These are phyloP conservation scores for Synodontis membranacea DNA, from an alignment of 2,113 vertebrate genomes.

Conservation along the genomic window DNA sequence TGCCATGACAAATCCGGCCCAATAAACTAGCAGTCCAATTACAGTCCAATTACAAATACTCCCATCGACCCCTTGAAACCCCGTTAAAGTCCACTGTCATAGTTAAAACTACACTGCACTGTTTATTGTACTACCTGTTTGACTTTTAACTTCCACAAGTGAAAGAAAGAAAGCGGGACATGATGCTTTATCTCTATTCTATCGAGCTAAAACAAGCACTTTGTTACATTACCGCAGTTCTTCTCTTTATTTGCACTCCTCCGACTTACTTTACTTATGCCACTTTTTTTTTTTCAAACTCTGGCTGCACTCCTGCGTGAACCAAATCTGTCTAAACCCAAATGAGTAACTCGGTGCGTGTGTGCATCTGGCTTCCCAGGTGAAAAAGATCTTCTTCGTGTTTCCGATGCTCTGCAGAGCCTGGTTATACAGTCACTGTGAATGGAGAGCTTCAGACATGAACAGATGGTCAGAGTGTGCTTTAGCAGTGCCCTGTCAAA, in stretches of 20 bases:
- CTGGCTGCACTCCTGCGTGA: neutral
- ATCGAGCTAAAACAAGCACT: no score
- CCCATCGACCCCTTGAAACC: neutral
- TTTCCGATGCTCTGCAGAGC: conserved; percentile 9
- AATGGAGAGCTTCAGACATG: conserved; percentile 24
- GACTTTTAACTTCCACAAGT: neutral
- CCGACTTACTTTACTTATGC: neutral
- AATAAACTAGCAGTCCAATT: neutral
- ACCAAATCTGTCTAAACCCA: neutral
- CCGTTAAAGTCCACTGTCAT: neutral
- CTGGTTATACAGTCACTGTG: conserved; percentile 1
- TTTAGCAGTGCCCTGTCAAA: conserved; percentile 31
- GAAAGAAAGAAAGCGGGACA: neutral
- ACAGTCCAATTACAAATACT: neutral
- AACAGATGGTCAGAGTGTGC: conserved; percentile 37
- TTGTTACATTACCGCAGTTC: neutral
- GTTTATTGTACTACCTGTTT: neutral
- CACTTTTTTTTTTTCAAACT: neutral
- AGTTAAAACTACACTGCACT: neutral
- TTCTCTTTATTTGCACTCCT: neutral
- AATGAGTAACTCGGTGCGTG: neutral
- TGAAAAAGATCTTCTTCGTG: neutral
- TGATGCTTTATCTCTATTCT: neutral
- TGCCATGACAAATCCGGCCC: neutral
- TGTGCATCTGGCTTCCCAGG: neutral